Percentiles rank a stretch among this genome's conserved stretches.
Conservation (phyloP, 1,140 invertebrate species). For the Babylonia areolata region DNA sequence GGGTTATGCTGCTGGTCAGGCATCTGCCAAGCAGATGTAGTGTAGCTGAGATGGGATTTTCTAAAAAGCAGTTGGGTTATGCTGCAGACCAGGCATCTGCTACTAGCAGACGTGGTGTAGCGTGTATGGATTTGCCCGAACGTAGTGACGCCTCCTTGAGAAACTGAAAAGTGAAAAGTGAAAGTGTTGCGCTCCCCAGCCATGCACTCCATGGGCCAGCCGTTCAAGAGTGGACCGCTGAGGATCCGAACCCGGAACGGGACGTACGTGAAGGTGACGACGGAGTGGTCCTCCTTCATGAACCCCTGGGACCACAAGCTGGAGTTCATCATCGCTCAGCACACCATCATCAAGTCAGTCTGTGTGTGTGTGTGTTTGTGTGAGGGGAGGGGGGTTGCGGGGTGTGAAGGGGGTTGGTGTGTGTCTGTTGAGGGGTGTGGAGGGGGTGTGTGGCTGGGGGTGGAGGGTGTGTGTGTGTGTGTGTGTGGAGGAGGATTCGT, state of each 20-base stretch:
- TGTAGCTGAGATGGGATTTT: no score
- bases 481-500: constrained; percentile 67
- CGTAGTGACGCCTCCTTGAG: no score
- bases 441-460: background rate
- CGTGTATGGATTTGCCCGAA: no score
- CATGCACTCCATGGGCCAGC: constrained; percentile 80
- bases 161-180: no score
- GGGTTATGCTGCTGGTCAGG: no score
- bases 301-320: constrained; percentile 93
- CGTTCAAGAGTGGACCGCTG: constrained; percentile 86
- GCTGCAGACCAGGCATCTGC: no score
- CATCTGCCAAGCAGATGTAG: no score
- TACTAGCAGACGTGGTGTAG: no score
- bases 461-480: background rate
- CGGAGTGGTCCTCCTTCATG: constrained; percentile 94
- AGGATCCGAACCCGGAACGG: constrained; percentile 90
- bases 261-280: constrained; percentile 87
- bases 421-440: background rate
- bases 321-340: constrained; percentile 93
- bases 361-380: constrained; percentile 54
- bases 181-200: no score
- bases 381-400: no score
- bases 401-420: background rate
- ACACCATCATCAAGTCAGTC: constrained; percentile 85
- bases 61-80: no score